These are phyloP conservation scores for Mellivora capensis DNA, from an alignment of 2,113 vertebrate genomes.

Conservation along the genomic window DNA sequence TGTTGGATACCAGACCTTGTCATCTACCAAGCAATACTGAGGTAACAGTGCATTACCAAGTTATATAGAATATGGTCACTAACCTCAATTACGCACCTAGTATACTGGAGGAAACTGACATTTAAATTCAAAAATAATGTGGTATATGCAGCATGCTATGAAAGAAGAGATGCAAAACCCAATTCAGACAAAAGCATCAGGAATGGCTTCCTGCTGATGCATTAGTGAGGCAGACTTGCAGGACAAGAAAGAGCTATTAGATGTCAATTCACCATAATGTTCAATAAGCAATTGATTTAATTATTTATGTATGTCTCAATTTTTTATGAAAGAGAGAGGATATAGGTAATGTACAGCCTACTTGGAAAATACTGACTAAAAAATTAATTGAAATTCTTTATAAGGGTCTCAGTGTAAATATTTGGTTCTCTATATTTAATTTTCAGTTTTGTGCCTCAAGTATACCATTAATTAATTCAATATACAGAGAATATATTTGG, in stretches of 20 bases:
- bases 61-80: neutral
- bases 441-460: neutral
- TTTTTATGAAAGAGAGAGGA: neutral
- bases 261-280: neutral
- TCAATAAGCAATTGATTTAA: neutral
- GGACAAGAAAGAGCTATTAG: neutral
- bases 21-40: neutral
- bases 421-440: neutral
- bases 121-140: neutral
- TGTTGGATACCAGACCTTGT: neutral
- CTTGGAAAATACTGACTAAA: conserved; percentile 23
- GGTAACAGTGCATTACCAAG: neutral
- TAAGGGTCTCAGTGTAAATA: neutral
- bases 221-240: neutral
- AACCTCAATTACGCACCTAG: neutral
- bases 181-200: neutral
- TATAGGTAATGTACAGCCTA: neutral
- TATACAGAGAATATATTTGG: neutral
- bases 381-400: neutral
- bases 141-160: neutral
- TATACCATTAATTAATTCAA: neutral
- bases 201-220: neutral
- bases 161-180: neutral
- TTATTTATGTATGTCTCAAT: neutral
- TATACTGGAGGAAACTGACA: neutral